These are phyloP conservation scores for Timandra comae DNA, from an alignment of 2,888 invertebrate genomes.

Conservation along the genomic window DNA sequence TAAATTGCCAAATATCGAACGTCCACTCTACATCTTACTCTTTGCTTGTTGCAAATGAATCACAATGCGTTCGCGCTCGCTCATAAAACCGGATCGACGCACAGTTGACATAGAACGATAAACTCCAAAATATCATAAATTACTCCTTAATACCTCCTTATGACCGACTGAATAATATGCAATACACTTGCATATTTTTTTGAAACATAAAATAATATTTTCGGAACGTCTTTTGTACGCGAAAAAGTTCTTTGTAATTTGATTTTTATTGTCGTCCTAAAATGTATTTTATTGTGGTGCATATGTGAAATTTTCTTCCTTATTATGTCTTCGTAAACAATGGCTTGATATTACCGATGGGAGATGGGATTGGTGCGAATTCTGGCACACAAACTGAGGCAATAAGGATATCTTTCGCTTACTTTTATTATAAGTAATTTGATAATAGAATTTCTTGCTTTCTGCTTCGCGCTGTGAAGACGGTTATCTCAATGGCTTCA, in stretches of 20 bases:
- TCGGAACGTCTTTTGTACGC: slow-evolving; percentile 35
- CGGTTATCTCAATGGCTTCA: no score
- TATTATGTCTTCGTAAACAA: slow-evolving; percentile 19
- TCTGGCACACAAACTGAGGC: not conserved
- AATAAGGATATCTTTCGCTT: no score
- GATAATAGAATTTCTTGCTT: no score
- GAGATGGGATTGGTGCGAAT: slow-evolving; percentile 2
- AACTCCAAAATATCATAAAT: slow-evolving; percentile 63
- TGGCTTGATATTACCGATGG: no score
- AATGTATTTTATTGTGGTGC: slow-evolving; percentile 33
- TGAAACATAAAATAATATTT: slow-evolving; percentile 50
- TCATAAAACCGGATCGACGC: slow-evolving; percentile 50
- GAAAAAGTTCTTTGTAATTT: slow-evolving; percentile 34
- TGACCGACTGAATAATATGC: slow-evolving; percentile 55
- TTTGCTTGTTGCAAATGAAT: slow-evolving; percentile 36
- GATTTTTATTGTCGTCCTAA: slow-evolving; percentile 26
- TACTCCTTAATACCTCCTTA: slow-evolving; percentile 47
- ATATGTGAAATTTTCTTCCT: slow-evolving; percentile 21
- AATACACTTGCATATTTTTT: slow-evolving; percentile 47
- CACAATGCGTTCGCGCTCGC: slow-evolving; percentile 39
- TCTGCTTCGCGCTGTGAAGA: no score
- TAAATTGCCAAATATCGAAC: no score
- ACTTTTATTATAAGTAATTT: no score
- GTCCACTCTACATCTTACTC: no score
- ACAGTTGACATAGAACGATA: slow-evolving; percentile 60